Evolutionary conservation across 2,113 vertebrate species (phyloP).

Genomic region (Gulo gulo): DNA sequence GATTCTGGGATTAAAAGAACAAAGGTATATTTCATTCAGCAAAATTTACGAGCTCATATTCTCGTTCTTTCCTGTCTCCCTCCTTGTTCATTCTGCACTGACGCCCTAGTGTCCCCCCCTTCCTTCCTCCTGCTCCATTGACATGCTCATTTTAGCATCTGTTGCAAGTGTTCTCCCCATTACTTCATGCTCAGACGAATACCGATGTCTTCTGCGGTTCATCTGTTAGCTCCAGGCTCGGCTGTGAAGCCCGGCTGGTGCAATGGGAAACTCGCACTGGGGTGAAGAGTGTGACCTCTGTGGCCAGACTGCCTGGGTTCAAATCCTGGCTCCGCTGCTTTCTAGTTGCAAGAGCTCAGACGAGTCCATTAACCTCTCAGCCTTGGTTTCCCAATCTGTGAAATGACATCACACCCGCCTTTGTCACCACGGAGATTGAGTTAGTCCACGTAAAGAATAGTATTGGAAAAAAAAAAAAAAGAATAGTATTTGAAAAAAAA

Average conservation of each 20-base stretch:
- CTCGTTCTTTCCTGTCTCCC: rapidly evolving
- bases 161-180: rapidly evolving
- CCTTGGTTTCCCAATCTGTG: background rate
- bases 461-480: background rate
- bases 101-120: background rate
- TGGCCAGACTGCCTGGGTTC: background rate
- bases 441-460: background rate
- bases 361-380: background rate
- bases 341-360: background rate
- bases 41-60: background rate
- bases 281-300: background rate
- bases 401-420: background rate
- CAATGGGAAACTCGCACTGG: background rate
- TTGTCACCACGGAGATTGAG: background rate
- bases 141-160: rapidly evolving
- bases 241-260: background rate
- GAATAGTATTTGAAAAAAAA: background rate
- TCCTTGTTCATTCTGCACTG: background rate
- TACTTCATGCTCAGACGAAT: background rate
- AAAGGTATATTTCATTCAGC: background rate
- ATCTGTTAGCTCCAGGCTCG: background rate
- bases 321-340: background rate
- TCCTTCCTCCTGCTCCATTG: rapidly evolving
- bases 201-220: background rate
- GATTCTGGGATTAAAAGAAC: background rate